A percentile compares a stretch with the other conserved stretches of the same genome.
phyloP scores from a whole-genome alignment of 2,113 vertebrate species.

The Solenodon paradoxus region DNA sequence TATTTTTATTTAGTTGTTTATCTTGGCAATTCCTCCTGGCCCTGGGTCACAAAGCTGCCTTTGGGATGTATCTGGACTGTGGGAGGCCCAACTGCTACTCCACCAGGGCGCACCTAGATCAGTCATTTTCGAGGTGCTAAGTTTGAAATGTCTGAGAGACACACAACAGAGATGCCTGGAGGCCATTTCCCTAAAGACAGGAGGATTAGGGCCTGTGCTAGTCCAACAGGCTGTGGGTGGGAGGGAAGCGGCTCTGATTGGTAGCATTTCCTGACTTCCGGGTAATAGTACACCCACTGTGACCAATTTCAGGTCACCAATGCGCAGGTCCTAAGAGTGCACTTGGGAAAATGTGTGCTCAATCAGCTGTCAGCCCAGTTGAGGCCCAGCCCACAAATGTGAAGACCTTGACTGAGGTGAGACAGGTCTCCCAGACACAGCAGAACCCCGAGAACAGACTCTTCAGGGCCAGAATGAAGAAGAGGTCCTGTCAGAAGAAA shows the following conservation, averaged over 20 bases:
- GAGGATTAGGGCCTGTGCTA: neutral
- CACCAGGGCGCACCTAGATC: too few relatives aligned
- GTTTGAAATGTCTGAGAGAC: neutral
- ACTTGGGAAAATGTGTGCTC: neutral
- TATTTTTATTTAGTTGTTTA: too few relatives aligned
- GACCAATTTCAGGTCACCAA: neutral
- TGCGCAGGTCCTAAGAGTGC: neutral
- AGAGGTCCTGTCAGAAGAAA: neutral
- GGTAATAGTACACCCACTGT: neutral
- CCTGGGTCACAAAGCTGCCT: too few relatives aligned
- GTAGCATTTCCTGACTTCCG: neutral
- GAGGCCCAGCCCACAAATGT: neutral
- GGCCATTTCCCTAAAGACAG: neutral
- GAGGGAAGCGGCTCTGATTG: neutral
- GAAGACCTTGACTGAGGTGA: neutral
- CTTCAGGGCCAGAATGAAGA: neutral
- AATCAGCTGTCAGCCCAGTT: too few relatives aligned
- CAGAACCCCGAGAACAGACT: neutral
- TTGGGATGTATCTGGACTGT: too few relatives aligned
- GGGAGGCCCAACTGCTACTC: too few relatives aligned
- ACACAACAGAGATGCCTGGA: neutral
- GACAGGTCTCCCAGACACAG: neutral
- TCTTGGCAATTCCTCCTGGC: too few relatives aligned
- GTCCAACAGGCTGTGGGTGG: neutral
- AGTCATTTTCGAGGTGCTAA: neutral